These are phyloP conservation scores for Aphidius ervi DNA, from an alignment of 1,140 invertebrate species.

Conservation along the genomic window DNA sequence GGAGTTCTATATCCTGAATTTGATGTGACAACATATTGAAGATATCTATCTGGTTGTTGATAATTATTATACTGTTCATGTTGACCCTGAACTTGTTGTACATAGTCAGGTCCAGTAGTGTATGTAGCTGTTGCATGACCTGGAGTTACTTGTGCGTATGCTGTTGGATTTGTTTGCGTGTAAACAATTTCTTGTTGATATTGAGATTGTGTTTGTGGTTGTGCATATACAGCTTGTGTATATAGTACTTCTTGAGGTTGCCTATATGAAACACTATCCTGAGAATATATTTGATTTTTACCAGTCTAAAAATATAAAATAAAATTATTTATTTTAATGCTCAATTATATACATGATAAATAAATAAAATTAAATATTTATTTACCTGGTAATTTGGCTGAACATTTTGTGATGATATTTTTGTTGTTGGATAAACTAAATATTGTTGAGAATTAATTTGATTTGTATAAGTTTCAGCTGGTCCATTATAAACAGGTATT, in stretches of 20 bases:
- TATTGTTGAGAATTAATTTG: too few species aligned
- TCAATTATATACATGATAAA: too few species aligned
- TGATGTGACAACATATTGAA: constrained; percentile 34
- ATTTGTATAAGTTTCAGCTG: constrained; percentile 31
- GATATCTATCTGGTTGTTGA: neutral
- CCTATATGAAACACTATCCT: constrained; percentile 27
- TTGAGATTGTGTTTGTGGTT: constrained; percentile 12
- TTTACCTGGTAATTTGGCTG: too few species aligned
- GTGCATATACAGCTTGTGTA: constrained; percentile 26
- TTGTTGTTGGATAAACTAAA: too few species aligned
- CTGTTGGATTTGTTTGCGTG: constrained; percentile 23
- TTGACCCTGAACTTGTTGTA: constrained; percentile 23
- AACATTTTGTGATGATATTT: too few species aligned
- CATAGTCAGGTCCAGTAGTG: constrained; percentile 31
- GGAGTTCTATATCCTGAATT: constrained; percentile 19
- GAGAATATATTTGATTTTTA: neutral
- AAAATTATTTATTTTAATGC: too few species aligned
- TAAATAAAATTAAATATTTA: too few species aligned
- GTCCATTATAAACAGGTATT: constrained; percentile 35
- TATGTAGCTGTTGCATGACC: constrained; percentile 36
- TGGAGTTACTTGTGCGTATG: constrained; percentile 35
- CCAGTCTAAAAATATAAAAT: too few species aligned
- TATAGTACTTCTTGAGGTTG: constrained; percentile 30
- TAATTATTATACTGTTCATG: constrained; percentile 7
- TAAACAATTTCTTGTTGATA: constrained; percentile 40